Conservation (phyloP, 2,797 vertebrate species). For the Apogon talboti region DNA sequence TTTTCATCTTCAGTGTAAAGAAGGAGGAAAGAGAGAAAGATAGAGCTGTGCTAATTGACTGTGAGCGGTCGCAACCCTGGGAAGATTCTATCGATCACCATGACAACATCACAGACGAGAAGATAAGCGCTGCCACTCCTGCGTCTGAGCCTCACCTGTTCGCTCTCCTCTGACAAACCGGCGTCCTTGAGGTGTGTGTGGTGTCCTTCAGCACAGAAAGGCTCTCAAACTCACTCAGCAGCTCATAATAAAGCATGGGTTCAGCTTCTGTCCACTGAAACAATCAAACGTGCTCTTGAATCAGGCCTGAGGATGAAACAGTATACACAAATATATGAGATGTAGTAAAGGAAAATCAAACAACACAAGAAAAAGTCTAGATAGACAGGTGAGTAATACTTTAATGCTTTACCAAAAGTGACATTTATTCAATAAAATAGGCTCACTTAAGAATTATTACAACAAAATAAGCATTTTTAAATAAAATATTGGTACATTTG, state of each 20-base stretch:
- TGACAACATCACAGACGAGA: slow-evolving; percentile 31
- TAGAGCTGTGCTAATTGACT: slow-evolving; percentile 26
- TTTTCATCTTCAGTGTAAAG: neutral
- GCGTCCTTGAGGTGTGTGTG: neutral
- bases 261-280: neutral
- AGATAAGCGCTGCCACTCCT: slow-evolving; percentile 21
- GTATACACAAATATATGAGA: too few relatives aligned
- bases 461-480: too few relatives aligned
- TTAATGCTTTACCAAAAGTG: too few relatives aligned
- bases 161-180: neutral
- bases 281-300: neutral
- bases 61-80: slow-evolving; percentile 20
- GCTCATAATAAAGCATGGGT: neutral
- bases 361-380: too few relatives aligned
- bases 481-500: too few relatives aligned
- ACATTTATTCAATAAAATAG: too few relatives aligned
- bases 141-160: neutral
- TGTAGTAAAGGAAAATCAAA: too few relatives aligned
- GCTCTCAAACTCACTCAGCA: neutral
- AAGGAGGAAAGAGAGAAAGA: neutral
- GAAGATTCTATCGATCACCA: slow-evolving; percentile 41
- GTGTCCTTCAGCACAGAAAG: neutral
- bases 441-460: too few relatives aligned
- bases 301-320: neutral
- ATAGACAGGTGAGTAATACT: too few relatives aligned